Percentiles rank a stretch among this genome's conserved stretches.
Conservation (phyloP, 1,140 invertebrate genomes). For the Zaprionus ghesquierei region DNA sequence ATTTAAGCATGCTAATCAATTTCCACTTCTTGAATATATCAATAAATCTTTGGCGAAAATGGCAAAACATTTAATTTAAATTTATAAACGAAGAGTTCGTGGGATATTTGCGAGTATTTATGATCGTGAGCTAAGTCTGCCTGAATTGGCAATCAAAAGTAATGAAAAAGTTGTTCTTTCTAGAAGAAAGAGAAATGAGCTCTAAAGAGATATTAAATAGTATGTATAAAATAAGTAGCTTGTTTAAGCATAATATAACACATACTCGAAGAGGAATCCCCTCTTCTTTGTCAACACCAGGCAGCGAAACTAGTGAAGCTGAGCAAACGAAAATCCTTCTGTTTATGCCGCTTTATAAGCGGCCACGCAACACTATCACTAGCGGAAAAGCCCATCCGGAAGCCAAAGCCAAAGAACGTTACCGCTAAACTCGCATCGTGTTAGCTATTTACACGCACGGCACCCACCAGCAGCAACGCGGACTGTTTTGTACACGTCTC, state of each 20-base stretch:
- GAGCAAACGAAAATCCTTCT: no score
- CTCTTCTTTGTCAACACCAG: no score
- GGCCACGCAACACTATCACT: conserved; percentile 20
- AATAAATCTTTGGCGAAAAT: conserved; percentile 52
- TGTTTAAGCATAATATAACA: no score
- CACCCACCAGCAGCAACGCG: neutral
- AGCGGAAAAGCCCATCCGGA: conserved; percentile 27
- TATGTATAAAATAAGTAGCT: no score
- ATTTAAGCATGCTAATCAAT: conserved; percentile 58
- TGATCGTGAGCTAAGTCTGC: neutral
- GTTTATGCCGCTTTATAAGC: conserved; percentile 44
- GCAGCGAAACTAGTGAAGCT: neutral
- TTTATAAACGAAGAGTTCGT: conserved; percentile 39
- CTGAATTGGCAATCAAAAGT: neutral
- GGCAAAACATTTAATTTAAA: conserved; percentile 60
- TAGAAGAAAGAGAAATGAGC: no score
- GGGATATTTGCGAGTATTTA: conserved; percentile 21
- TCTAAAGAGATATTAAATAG: no score
- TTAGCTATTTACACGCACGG: conserved; percentile 57
- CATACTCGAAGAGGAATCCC: no score
- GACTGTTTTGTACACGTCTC: neutral
- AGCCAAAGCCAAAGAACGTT: conserved; percentile 50
- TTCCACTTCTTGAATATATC: conserved; percentile 52
- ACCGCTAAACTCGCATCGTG: conserved; percentile 62
- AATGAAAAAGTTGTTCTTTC: neutral